Percentiles rank a stretch among this genome's conserved stretches.
Conservation (phyloP, 2,888 invertebrate species). For the Gasteruption jaculator region DNA sequence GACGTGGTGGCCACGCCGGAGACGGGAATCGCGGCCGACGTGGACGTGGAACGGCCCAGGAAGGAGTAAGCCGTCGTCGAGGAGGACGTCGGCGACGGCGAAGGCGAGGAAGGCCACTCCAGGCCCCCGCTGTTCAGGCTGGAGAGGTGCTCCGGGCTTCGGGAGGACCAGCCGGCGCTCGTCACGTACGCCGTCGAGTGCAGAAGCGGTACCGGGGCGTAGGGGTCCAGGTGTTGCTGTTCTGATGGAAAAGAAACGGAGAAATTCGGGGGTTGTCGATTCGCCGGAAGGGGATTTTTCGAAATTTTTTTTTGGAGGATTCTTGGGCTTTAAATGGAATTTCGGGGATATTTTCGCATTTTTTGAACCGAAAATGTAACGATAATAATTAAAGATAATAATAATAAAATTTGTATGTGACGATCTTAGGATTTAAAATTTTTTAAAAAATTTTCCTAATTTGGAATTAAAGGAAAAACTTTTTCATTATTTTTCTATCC, state of each 20-base stretch:
- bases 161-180: slow-evolving; percentile 42
- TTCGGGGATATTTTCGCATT: too few species aligned
- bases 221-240: slow-evolving; percentile 44
- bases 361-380: slow-evolving; percentile 18
- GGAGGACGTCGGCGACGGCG: slow-evolving; percentile 43
- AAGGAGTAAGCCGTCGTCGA: slow-evolving; percentile 35
- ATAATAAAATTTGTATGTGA: background rate
- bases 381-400: background rate
- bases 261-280: background rate
- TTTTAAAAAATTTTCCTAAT: too few species aligned
- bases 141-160: slow-evolving; percentile 43
- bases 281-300: background rate
- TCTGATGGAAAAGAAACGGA: too few species aligned
- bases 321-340: too few species aligned
- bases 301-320: too few species aligned
- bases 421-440: too few species aligned
- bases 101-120: slow-evolving; percentile 36
- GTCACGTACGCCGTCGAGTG: slow-evolving; percentile 47
- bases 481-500: too few species aligned
- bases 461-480: too few species aligned
- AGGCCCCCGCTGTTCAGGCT: slow-evolving; percentile 27
- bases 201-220: slow-evolving; percentile 42
- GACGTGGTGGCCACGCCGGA: slow-evolving; percentile 28
- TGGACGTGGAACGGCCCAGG: slow-evolving; percentile 26
- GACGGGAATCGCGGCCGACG: slow-evolving; percentile 21